Base-by-base conservation (phyloP, 2,797 vertebrate genomes). In the Galaxias olidus region DNA sequence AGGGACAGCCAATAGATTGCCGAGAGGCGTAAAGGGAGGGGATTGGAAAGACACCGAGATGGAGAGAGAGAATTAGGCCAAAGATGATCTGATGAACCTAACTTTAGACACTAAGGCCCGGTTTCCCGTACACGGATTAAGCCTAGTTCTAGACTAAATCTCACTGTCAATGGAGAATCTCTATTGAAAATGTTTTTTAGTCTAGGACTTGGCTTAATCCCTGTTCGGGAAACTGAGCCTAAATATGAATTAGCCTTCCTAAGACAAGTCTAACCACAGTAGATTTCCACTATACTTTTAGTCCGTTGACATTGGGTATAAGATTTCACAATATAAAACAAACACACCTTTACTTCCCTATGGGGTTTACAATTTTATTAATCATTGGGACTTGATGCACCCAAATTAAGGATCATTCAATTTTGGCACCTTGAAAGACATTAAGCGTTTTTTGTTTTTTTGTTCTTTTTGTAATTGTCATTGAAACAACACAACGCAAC, bases 351-450 rank as follows among this genome's bases (percentile, higher is more conserved):
- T 68, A 70, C 65, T 84, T 84, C 83, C 85, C 85, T 80, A 76
- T 69, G 76, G 83, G 85, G 66, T 78, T 77, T 78, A 84, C 75
- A 79, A 77, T 79, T 84, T 90, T 89, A 88, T 89, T 90, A 62
- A 73, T 86, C 86, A 84, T 88, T 84, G 85, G 82, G 86, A 89
- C 84, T 87, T 85, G 86, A 89, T 85, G 84, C 86, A 87, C 88
- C 87, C 87, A 87, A 87, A 85, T 87, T 87, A 83, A 89, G 87
- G 87, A 84, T 88, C 85, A 85, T 89, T 88, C 86, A 84, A 81
- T 88, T 89, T 89, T 89, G 87, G 87, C 86, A 89, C 87, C 89
- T 87, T 87, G 77, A 83, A 87, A 87, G 83, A 89, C 79, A 78
- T 87, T 86, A 86, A 65, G 79, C 83, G 77, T 77, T 71, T 74